Evolutionary conservation across 2,888 invertebrate genomes (phyloP).

Genomic region (Leucoptera coffeella): DNA sequence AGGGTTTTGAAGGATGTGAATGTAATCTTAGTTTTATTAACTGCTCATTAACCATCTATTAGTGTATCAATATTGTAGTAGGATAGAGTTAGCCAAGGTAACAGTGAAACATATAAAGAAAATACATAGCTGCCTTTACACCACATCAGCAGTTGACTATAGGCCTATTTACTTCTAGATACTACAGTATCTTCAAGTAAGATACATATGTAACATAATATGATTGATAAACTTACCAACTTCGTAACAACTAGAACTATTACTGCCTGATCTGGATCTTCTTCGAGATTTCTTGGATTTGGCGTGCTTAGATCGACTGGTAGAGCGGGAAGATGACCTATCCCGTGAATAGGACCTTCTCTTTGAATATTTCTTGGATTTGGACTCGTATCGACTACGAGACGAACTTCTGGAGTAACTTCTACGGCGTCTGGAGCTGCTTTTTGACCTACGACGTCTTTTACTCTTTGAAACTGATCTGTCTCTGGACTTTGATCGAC

Average conservation of each 20-base stretch:
- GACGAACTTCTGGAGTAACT: slow-evolving; percentile 39
- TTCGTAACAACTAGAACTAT: slow-evolving; percentile 35
- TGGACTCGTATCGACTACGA: slow-evolving; percentile 29
- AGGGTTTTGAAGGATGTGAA: too few species aligned
- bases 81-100: too few species aligned
- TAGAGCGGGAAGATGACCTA: slow-evolving; percentile 23
- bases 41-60: too few species aligned
- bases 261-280: slow-evolving; percentile 17
- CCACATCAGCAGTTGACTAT: too few species aligned
- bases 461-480: slow-evolving; percentile 26
- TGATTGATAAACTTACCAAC: slow-evolving; percentile 17
- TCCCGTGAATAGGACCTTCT: slow-evolving; percentile 12
- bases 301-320: slow-evolving; percentile 20
- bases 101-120: too few species aligned
- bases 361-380: slow-evolving; percentile 22
- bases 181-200: too few species aligned
- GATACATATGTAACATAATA: too few species aligned
- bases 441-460: slow-evolving; percentile 25
- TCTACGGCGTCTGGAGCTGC: slow-evolving; percentile 21
- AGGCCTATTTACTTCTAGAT: too few species aligned
- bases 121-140: too few species aligned
- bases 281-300: slow-evolving; percentile 14
- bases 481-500: slow-evolving; percentile 30
- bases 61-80: too few species aligned
- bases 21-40: too few species aligned